A percentile compares a stretch with the other conserved stretches of the same genome.
Evolutionary conservation across 30 jellyfish, hydroid and myxozoan genomes (phyloP).

Genomic region (Chrysaora quinquecirrha): DNA sequence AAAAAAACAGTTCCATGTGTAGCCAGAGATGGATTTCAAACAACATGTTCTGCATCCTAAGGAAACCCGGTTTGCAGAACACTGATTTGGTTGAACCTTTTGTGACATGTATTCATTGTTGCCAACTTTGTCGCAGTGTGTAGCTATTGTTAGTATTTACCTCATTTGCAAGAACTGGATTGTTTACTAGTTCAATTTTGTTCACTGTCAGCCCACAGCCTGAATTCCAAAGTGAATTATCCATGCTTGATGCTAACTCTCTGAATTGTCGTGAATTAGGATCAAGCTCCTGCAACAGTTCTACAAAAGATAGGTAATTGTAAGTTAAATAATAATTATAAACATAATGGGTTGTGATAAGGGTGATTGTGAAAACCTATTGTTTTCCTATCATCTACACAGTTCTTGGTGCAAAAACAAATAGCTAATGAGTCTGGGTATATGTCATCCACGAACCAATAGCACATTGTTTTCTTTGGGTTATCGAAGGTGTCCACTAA

Average conservation of each 20-base stretch:
- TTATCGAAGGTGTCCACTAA: no score
- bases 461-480: not conserved
- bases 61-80: no score
- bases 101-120: no score
- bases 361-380: not conserved
- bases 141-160: not conserved
- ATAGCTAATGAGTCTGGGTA: no score
- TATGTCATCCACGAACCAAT: no score
- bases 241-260: conserved; percentile 7
- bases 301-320: not conserved
- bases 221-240: conserved; percentile 47
- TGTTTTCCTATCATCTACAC: not conserved
- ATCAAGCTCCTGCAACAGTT: conserved; percentile 34
- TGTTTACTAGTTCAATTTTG: conserved; percentile 40
- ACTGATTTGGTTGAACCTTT: no score
- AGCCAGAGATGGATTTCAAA: no score
- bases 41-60: no score
- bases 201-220: conserved; percentile 40
- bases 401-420: no score
- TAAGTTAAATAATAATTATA: no score
- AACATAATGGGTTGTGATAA: not conserved
- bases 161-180: conserved; percentile 21
- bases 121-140: no score
- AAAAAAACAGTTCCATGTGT: no score
- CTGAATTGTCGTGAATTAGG: conserved; percentile 19